Evolutionary conservation across 2,888 invertebrate genomes (phyloP).

Genomic region (Chrysolina americana): DNA sequence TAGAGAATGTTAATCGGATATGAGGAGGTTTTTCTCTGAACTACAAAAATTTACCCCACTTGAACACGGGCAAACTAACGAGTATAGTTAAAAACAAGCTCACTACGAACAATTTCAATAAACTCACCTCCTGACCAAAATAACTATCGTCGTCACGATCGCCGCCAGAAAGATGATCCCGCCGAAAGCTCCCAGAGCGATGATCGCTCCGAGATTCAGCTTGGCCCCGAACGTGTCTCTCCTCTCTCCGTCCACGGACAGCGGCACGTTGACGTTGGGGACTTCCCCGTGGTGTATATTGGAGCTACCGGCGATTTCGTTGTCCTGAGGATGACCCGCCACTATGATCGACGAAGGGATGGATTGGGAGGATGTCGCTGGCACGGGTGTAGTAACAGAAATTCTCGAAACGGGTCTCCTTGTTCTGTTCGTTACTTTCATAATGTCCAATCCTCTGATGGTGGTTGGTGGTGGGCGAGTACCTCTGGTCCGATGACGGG

Average conservation of each 20-base stretch:
- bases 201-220: slow-evolving; percentile 88
- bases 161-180: slow-evolving; percentile 91
- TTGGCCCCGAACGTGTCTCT: slow-evolving; percentile 77
- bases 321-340: slow-evolving; percentile 82
- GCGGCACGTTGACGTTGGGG: slow-evolving; percentile 78
- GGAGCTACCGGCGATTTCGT: slow-evolving; percentile 76
- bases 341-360: slow-evolving; percentile 66
- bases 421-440: slow-evolving; percentile 60
- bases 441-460: slow-evolving; percentile 66
- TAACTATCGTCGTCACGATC: slow-evolving; percentile 89
- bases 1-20: too few relatives aligned
- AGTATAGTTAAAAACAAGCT: too few relatives aligned
- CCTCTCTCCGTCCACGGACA: slow-evolving; percentile 76
- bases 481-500: slow-evolving; percentile 63
- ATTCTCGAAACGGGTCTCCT: slow-evolving; percentile 58
- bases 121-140: slow-evolving; percentile 87
- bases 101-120: slow-evolving; percentile 7
- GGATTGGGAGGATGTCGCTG: slow-evolving; percentile 36
- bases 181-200: slow-evolving; percentile 92
- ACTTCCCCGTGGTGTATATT: slow-evolving; percentile 76
- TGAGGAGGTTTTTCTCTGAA: too few relatives aligned
- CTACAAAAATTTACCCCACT: too few relatives aligned
- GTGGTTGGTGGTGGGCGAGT: slow-evolving; percentile 67
- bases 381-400: slow-evolving; percentile 56
- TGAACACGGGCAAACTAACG: too few relatives aligned